These are phyloP conservation scores for Gonocerus acuteangulatus DNA, from an alignment of 2,888 invertebrate species.

Conservation along the genomic window DNA sequence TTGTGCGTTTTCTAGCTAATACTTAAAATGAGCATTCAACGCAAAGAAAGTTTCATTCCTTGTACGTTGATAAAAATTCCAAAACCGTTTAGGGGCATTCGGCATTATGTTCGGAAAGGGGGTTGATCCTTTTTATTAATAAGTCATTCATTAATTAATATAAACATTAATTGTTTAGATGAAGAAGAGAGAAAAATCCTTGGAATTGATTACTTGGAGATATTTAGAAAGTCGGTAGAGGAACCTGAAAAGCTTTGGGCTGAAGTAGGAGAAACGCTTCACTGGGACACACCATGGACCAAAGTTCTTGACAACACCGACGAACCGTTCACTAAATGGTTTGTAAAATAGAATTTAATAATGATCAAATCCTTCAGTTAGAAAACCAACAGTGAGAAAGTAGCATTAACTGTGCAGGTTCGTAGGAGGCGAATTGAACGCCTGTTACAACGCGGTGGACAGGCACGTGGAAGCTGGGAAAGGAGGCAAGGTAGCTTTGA, in stretches of 20 bases:
- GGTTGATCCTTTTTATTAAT: no score
- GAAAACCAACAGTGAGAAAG: no score
- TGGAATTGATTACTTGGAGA: conserved; percentile 50
- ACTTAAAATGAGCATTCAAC: no score
- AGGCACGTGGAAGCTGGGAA: conserved; percentile 74
- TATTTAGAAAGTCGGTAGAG: conserved; percentile 59
- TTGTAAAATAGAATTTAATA: not conserved
- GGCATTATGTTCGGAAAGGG: no score
- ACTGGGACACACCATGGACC: conserved; percentile 80
- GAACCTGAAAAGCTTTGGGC: conserved; percentile 81
- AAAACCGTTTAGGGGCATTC: no score
- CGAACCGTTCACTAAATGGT: conserved; percentile 87
- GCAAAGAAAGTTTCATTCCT: no score
- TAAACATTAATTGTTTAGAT: no score
- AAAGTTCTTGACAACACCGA: conserved; percentile 74
- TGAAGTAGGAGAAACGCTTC: conserved; percentile 62
- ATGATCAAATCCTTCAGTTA: no score
- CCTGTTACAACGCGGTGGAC: conserved; percentile 88
- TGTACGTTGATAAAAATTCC: no score
- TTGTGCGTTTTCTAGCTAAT: no score
- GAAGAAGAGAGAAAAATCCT: conserved; percentile 17
- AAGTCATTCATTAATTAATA: no score
- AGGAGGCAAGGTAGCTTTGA: conserved; percentile 71
- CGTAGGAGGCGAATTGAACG: conserved; percentile 83
- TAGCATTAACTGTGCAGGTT: conserved; percentile 62